Conservation (phyloP, 2,888 invertebrate genomes). For the Lasioglossum oenotherae region DNA sequence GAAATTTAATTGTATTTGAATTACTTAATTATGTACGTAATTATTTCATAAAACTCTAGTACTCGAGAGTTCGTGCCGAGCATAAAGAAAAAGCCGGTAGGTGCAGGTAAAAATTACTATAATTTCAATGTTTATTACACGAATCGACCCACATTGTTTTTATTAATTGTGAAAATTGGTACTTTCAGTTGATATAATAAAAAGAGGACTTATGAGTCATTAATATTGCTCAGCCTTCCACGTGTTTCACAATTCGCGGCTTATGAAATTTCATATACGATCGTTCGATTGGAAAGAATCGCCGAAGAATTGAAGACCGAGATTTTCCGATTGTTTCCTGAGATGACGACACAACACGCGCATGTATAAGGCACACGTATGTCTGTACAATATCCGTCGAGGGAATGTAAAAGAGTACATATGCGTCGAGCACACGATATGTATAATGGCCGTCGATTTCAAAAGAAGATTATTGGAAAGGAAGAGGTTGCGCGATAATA, state of each 20-base stretch:
- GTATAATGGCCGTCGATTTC: slow-evolving; percentile 36
- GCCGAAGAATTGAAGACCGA: slow-evolving; percentile 39
- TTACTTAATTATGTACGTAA: background rate
- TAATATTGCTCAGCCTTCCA: background rate
- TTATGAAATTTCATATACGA: slow-evolving; percentile 52
- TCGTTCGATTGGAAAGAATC: slow-evolving; percentile 30
- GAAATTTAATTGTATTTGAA: background rate
- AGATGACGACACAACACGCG: slow-evolving; percentile 41
- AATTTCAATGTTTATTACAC: background rate
- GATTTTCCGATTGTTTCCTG: slow-evolving; percentile 55
- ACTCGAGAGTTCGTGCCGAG: too few species aligned
- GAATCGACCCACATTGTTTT: background rate
- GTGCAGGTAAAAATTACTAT: background rate
- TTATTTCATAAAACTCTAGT: background rate
- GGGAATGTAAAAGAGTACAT: background rate
- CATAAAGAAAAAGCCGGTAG: too few species aligned
- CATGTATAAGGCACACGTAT: background rate
- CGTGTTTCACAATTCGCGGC: slow-evolving; percentile 21
- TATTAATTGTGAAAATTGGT: background rate
- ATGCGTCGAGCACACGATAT: background rate
- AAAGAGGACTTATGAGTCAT: background rate
- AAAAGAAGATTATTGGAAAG: slow-evolving; percentile 36
- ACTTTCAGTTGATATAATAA: background rate
- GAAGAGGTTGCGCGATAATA: slow-evolving; percentile 27
- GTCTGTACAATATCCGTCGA: slow-evolving; percentile 19